These are phyloP conservation scores for Sylvicola cinctus DNA, from an alignment of 2,888 invertebrate genomes.

Conservation along the genomic window DNA sequence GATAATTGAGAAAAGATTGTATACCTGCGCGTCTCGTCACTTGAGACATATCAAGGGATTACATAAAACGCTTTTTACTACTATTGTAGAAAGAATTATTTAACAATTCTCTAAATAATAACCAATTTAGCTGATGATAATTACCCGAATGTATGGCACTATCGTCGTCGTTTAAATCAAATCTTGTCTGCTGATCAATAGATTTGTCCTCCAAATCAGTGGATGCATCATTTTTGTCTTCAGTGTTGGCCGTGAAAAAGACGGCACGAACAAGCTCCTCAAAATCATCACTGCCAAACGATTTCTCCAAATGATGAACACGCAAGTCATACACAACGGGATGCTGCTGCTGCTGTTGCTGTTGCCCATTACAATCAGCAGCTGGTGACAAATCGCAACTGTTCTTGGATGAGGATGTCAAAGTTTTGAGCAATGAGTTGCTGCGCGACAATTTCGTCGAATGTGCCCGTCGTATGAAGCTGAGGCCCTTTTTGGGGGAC, in stretches of 20 bases:
- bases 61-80: background rate
- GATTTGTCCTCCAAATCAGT: conserved; percentile 25
- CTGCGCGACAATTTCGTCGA: conserved; percentile 51
- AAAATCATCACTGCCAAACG: conserved; percentile 22
- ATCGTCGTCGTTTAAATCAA: conserved; percentile 28
- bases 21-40: background rate
- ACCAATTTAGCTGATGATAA: conserved; percentile 10
- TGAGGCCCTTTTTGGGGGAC: conserved; percentile 31
- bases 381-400: no score
- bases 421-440: conserved; percentile 37
- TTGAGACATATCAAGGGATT: background rate
- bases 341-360: conserved; percentile 26
- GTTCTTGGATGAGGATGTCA: conserved; percentile 24
- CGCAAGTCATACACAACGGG: conserved; percentile 24
- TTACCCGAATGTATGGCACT: conserved; percentile 56
- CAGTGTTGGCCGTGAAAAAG: conserved; percentile 6
- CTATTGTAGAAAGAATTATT: background rate
- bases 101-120: no score
- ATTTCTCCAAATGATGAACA: conserved; percentile 20
- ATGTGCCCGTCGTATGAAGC: conserved; percentile 47
- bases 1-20: background rate
- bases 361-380: conserved; percentile 13
- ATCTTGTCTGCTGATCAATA: conserved; percentile 22
- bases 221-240: background rate
- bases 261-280: conserved; percentile 11